Conservation (phyloP, 2,888 invertebrate genomes). For the Drosophila tanythrix region DNA sequence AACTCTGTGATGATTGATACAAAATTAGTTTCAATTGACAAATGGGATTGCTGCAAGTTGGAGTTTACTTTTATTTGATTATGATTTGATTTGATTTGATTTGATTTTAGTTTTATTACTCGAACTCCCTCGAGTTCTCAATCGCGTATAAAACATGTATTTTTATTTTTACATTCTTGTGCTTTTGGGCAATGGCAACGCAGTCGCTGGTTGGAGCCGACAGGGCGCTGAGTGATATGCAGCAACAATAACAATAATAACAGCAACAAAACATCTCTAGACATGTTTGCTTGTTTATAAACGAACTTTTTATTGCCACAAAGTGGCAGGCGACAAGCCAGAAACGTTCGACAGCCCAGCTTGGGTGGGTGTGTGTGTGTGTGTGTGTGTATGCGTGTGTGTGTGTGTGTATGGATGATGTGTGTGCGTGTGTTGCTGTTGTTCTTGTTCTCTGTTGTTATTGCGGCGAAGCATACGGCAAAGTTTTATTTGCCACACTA, state of each 20-base stretch:
- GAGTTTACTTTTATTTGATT: conserved; percentile 1
- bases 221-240: conserved; percentile 67
- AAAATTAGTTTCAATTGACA: background rate
- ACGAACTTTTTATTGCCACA: conserved; percentile 77
- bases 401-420: conserved; percentile 2
- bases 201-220: conserved; percentile 40
- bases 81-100: conserved; percentile 2
- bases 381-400: conserved; percentile 11
- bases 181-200: conserved; percentile 10
- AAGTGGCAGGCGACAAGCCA: conserved; percentile 73
- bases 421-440: conserved; percentile 9
- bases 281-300: conserved; percentile 74
- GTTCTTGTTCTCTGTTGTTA: conserved; percentile 11
- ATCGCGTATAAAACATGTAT: background rate
- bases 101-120: conserved; percentile 3
- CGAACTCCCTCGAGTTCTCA: background rate
- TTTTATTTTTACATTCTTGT: conserved; percentile 11
- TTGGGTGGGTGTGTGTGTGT: background rate
- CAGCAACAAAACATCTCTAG: conserved; percentile 52
- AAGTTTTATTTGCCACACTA: conserved; percentile 44
- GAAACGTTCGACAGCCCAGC: conserved; percentile 37
- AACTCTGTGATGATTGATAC: background rate
- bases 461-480: conserved; percentile 27
- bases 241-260: conserved; percentile 50
- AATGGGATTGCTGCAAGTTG: background rate